A percentile compares a stretch with the other conserved stretches of the same genome.
phyloP scores from a whole-genome alignment of 2,113 vertebrate genomes.

The Sciurus niger region DNA sequence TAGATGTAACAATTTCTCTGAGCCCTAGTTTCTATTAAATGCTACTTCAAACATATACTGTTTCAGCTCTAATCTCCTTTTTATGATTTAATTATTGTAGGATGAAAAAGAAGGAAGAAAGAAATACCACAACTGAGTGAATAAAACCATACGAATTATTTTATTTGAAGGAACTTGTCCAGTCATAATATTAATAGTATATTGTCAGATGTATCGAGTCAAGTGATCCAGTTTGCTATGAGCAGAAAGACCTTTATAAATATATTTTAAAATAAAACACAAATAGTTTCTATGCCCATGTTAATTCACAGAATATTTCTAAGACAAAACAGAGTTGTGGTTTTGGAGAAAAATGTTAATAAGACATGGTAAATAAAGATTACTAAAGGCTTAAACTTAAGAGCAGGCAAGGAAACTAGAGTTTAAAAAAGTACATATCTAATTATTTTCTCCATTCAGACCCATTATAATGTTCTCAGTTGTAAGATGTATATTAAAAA shows the following conservation, averaged over 20 bases:
- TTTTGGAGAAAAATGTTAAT: constrained; percentile 24
- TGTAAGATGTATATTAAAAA: constrained; percentile 21
- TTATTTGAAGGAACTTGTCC: background rate
- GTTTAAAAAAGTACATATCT: background rate
- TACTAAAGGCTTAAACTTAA: constrained; percentile 14
- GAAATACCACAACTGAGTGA: background rate
- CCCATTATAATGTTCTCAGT: background rate
- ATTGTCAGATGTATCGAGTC: background rate
- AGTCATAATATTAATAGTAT: background rate
- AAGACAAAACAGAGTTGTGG: background rate
- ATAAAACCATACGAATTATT: background rate
- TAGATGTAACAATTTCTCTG: constrained; percentile 4
- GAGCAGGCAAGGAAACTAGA: background rate
- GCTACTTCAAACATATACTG: background rate
- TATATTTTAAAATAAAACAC: constrained; percentile 46
- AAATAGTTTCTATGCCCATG: background rate
- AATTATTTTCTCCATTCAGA: constrained; percentile 27
- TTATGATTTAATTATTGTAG: background rate
- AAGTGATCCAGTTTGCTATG: background rate
- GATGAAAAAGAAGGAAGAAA: background rate
- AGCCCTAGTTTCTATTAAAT: constrained; percentile 28
- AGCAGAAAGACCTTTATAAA: constrained; percentile 27
- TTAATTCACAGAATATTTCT: constrained; percentile 49
- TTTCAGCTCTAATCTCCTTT: constrained; percentile 39
- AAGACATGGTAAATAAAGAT: background rate